These are phyloP conservation scores for Polymixis flavicincta DNA, from an alignment of 2,888 invertebrate genomes.

Conservation along the genomic window DNA sequence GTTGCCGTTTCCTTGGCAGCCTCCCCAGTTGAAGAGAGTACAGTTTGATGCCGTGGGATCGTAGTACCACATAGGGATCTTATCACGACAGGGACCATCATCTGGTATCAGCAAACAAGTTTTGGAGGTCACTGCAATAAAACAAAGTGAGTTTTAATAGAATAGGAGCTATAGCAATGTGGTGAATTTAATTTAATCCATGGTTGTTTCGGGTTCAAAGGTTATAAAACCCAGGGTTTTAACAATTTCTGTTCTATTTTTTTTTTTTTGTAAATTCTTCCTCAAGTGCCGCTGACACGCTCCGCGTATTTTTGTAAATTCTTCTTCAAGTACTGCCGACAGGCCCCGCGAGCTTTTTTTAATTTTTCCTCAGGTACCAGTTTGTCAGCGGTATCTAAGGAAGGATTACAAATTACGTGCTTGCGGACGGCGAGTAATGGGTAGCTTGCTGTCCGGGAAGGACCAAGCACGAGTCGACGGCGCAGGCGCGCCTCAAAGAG, in stretches of 20 bases:
- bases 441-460: too few species aligned
- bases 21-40: slow-evolving; percentile 80
- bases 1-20: slow-evolving; percentile 87
- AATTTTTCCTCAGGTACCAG: neutral
- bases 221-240: neutral
- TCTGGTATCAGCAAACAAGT: slow-evolving; percentile 80
- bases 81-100: slow-evolving; percentile 80
- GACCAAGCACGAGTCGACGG: too few species aligned
- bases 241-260: neutral
- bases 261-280: neutral
- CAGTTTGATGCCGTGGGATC: slow-evolving; percentile 69
- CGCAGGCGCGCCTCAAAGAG: too few species aligned
- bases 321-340: neutral
- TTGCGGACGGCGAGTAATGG: too few species aligned
- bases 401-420: too few species aligned
- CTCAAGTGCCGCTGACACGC: neutral
- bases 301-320: neutral
- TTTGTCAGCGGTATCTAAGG: too few species aligned
- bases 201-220: neutral
- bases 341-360: neutral
- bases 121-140: slow-evolving; percentile 77
- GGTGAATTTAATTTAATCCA: neutral
- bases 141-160: slow-evolving; percentile 1
- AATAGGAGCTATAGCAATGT: neutral
- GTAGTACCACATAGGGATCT: slow-evolving; percentile 80